Evolutionary conservation across 2,113 vertebrate genomes (phyloP).

Genomic region (Ctenodactylus gundi): DNA sequence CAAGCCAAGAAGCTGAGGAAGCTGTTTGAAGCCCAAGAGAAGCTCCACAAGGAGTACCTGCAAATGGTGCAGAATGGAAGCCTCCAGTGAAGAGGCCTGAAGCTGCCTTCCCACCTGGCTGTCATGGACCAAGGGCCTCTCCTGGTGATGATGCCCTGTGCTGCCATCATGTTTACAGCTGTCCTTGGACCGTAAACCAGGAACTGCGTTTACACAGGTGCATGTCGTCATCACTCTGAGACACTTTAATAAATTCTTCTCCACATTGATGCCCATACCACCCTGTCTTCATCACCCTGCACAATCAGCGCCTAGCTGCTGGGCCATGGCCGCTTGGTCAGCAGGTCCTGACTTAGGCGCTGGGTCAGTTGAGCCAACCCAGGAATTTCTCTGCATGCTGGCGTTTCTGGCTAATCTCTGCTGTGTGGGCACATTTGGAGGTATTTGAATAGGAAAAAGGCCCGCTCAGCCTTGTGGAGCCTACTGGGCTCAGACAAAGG

Average conservation of each 20-base stretch:
- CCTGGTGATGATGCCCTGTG: neutral
- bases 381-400: slow-evolving; percentile 44
- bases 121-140: neutral
- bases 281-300: neutral
- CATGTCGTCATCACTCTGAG: slow-evolving; percentile 6
- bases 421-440: slow-evolving; percentile 8
- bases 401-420: slow-evolving; percentile 47
- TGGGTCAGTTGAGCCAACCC: slow-evolving; percentile 17
- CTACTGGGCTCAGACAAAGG: slow-evolving; percentile 55
- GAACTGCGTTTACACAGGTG: slow-evolving; percentile 44
- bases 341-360: slow-evolving; percentile 5
- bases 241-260: slow-evolving; percentile 77
- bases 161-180: slow-evolving; percentile 60
- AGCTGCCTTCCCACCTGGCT: neutral
- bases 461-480: slow-evolving; percentile 25
- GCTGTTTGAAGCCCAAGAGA: slow-evolving; percentile 93
- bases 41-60: slow-evolving; percentile 91
- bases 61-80: slow-evolving; percentile 86
- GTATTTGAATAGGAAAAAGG: slow-evolving; percentile 22
- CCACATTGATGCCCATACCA: neutral
- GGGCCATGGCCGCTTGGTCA: slow-evolving; percentile 34
- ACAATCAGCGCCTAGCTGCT: neutral
- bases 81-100: slow-evolving; percentile 78
- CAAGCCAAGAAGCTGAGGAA: slow-evolving; percentile 95
- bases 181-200: slow-evolving; percentile 47